These are phyloP conservation scores for Amphimallon solstitiale DNA, from an alignment of 2,888 invertebrate genomes.

Conservation along the genomic window DNA sequence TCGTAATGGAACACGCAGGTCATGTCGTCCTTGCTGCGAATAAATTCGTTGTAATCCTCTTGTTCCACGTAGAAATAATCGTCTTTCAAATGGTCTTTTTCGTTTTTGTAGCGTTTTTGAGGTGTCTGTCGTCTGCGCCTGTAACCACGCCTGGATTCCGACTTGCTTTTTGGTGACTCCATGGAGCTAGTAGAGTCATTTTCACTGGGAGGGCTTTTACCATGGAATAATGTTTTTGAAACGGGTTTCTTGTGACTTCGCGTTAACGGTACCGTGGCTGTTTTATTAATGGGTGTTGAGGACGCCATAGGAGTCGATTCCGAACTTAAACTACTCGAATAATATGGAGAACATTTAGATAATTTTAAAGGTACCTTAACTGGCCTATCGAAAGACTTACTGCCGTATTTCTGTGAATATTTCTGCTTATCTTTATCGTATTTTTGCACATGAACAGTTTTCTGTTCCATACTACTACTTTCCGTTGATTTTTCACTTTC, in stretches of 20 bases:
- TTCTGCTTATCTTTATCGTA: constrained; percentile 60
- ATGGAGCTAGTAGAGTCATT: constrained; percentile 81
- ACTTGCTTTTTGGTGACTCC: constrained; percentile 71
- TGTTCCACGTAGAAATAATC: constrained; percentile 60
- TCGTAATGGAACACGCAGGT: constrained; percentile 58
- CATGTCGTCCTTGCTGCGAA: constrained; percentile 59
- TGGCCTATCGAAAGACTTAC: constrained; percentile 60
- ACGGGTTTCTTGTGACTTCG: constrained; percentile 64
- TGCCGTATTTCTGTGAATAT: constrained; percentile 56
- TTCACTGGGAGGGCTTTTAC: constrained; percentile 78
- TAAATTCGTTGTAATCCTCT: constrained; percentile 58
- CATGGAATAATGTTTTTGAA: constrained; percentile 69
- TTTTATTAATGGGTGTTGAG: constrained; percentile 73
- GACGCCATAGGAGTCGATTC: constrained; percentile 78
- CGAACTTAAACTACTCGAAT: constrained; percentile 79
- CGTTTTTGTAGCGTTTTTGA: constrained; percentile 68
- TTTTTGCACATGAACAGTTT: constrained; percentile 58
- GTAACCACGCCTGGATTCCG: constrained; percentile 70
- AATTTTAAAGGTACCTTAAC: constrained; percentile 66
- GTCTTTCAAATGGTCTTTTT: constrained; percentile 63
- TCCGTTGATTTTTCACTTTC: constrained; percentile 65
- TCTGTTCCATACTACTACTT: constrained; percentile 65
- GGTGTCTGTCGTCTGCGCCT: constrained; percentile 74
- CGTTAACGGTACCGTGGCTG: constrained; percentile 62
- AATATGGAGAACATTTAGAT: constrained; percentile 78